These are phyloP conservation scores for Cantharis nigra DNA, from an alignment of 2,888 invertebrate species.

Conservation along the genomic window DNA sequence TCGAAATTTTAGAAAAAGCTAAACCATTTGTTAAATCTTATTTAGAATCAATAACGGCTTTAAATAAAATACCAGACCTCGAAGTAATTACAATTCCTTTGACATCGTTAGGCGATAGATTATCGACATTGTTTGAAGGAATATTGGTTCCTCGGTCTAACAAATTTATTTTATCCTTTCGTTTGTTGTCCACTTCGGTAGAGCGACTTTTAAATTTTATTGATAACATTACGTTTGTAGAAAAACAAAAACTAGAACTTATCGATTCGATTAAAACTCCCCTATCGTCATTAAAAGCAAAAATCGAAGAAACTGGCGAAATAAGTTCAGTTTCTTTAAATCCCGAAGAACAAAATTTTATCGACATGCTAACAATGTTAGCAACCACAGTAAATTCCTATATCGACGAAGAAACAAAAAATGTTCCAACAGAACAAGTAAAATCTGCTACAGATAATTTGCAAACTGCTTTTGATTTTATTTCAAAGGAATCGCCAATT, in stretches of 20 bases:
- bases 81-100: background rate
- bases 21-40: constrained; percentile 15
- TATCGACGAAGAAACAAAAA: background rate
- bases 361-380: background rate
- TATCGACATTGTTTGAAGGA: constrained; percentile 12
- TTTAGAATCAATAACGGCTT: background rate
- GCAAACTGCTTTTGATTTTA: constrained; percentile 1
- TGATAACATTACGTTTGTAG: background rate
- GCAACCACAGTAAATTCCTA: background rate
- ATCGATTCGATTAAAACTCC: constrained; percentile 4
- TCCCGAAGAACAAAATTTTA: constrained; percentile 14
- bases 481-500: constrained; percentile 7
- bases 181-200: background rate
- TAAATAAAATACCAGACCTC: constrained; percentile 4
- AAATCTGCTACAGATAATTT: constrained; percentile 15
- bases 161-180: constrained; percentile 2
- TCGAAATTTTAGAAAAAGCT: constrained; percentile 18
- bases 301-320: background rate
- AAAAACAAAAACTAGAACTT: constrained; percentile 7
- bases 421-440: constrained; percentile 1
- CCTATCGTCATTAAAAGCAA: background rate
- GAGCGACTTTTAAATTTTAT: background rate
- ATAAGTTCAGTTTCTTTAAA: background rate
- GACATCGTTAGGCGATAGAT: constrained; percentile 8
- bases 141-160: background rate